A percentile compares a stretch with the other conserved stretches of the same genome.
These are phyloP conservation scores for Episyrphus balteatus DNA, from an alignment of 1,140 invertebrate genomes.

Conservation along the genomic window DNA sequence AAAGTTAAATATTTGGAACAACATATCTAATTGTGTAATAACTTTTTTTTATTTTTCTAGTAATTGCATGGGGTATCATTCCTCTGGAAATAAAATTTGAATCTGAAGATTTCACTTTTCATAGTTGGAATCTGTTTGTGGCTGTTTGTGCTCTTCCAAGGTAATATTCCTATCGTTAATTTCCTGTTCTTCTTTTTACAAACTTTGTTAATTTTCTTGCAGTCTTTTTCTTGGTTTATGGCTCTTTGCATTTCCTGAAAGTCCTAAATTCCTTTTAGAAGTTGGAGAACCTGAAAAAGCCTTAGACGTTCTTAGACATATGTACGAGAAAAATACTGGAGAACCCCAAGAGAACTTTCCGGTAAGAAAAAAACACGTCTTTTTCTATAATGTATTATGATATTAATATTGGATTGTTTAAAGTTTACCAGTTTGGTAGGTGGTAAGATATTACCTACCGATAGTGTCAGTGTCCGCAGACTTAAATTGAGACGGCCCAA, in stretches of 20 bases:
- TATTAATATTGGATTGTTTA: too few species aligned
- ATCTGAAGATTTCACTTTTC: conserved; percentile 47
- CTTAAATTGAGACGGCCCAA: conserved; percentile 10
- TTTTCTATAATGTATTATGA: too few species aligned
- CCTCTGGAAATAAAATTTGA: conserved; percentile 48
- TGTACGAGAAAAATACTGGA: conserved; percentile 59
- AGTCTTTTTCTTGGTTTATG: conserved; percentile 43
- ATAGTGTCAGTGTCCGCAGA: conserved; percentile 4
- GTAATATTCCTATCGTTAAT: conserved; percentile 13
- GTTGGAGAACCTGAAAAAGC: conserved; percentile 62
- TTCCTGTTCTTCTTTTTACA: neutral
- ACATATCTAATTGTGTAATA: neutral
- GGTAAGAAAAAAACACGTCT: conserved; percentile 37
- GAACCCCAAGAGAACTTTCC: conserved; percentile 37
- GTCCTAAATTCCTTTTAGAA: conserved; percentile 71
- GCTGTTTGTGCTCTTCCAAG: conserved; percentile 54
- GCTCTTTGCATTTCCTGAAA: conserved; percentile 70
- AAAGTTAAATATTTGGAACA: too few species aligned
- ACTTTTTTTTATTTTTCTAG: conserved; percentile 32
- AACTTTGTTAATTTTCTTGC: conserved; percentile 4
- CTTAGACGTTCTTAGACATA: conserved; percentile 51
- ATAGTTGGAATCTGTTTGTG: conserved; percentile 67
- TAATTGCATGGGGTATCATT: conserved; percentile 61
- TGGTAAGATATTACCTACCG: too few species aligned
- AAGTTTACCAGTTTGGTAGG: too few species aligned